Base-by-base conservation (phyloP, 2,888 invertebrate species). In the Phragmatobia fuliginosa region DNA sequence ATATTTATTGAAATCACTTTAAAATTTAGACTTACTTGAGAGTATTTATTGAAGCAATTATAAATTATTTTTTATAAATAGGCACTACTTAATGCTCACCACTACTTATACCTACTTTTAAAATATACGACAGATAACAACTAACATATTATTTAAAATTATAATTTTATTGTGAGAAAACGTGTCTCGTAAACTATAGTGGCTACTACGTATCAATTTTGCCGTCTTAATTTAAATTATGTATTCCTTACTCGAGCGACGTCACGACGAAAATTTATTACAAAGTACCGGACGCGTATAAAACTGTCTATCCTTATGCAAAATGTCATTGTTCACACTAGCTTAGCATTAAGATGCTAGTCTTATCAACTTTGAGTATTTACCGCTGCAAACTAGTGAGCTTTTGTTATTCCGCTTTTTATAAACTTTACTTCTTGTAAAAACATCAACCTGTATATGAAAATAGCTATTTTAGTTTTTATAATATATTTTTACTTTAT, bases 241-340 rank as follows among this genome's bases (percentile, higher is more conserved):
- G 84, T 85, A 85, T 85, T 83, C 87, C 62, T 71, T 83, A 80
- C 83, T 78, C 75, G 77, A 77, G 36, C 72, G 36, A 65, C 21
- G 56, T 56, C 56, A 65, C 56, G 56, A 65, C 56, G 65, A 65
- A 65, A 65, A 65, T 85, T 84, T 86, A 87, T 84, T 82, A 83
- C 81, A 64, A 70, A 75, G 49, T 82, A 80, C 83, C 87, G 87
- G 89, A 89, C 85, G 87, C 84, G 85, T 86, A 88, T 87, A 89
- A 87, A 86, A 86, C 83, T 81, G 82, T 81, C 80, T 66, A 75
- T 74, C 80, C 79, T 82, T 74, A 87, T 87, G 90, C 86, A 84
- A 88, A 90, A 87, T 83, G 83, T 83, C 85, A 88, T 87, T 89
- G 89, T 90, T 84, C 70, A 67, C 56, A 72, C 70, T 70, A 76